A percentile compares a stretch with the other conserved stretches of the same genome.
phyloP scores from a whole-genome alignment of 2,113 vertebrate species.

The Prunella fulvescens region DNA sequence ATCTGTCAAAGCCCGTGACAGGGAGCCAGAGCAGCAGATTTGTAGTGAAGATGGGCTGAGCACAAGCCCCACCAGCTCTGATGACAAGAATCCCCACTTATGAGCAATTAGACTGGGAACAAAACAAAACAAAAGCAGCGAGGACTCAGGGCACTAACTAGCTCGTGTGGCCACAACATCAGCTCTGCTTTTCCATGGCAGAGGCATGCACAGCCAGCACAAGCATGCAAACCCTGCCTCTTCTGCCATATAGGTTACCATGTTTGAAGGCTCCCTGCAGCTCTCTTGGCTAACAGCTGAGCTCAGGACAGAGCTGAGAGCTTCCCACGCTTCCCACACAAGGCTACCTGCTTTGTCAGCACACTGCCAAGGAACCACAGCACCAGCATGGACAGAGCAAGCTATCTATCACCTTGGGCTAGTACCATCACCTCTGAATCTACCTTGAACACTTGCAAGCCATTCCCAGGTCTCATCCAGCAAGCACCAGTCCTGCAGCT shows the following conservation, averaged over 20 bases:
- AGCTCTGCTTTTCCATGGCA: not conserved
- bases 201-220: not conserved
- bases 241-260: not conserved
- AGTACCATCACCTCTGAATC: not conserved
- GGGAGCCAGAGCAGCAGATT: not conserved
- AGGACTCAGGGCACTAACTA: not conserved
- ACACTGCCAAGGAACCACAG: not conserved
- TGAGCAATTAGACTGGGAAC: not conserved
- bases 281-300: rapidly evolving
- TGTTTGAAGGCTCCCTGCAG: not conserved
- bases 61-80: not conserved
- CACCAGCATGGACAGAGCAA: not conserved
- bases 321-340: not conserved
- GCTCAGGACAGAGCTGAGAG: not conserved
- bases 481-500: not conserved
- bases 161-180: not conserved
- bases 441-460: not conserved
- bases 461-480: not conserved
- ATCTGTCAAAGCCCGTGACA: not conserved
- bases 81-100: not conserved
- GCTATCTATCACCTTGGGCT: not conserved
- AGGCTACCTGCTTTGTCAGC: not conserved
- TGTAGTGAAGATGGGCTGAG: not conserved
- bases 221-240: not conserved
- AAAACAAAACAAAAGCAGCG: not conserved